Evolutionary conservation across 1,140 invertebrate genomes (phyloP), one percentile per base, ranked within the genome.

Genomic region (Holcopasites calliopsidis): DNA sequence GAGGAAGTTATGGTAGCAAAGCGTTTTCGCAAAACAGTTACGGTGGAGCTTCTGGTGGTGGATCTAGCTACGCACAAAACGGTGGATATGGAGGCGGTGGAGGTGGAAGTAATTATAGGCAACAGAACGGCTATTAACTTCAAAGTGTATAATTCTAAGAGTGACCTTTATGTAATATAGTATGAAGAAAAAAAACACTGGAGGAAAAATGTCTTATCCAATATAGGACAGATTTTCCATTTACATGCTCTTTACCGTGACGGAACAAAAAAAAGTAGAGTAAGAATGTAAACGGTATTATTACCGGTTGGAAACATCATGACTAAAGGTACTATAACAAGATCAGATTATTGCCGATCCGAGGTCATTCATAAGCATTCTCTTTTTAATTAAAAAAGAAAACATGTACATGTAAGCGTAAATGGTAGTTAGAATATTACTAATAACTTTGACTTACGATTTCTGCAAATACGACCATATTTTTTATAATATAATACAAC

Each of bases 71-170:
- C 44, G 80, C 76, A 47, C 89, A 91, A 52, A 91, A 91, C 47
- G 89, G 84, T 52, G 76, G 80, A 52, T 86, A 86, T 40, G 83
- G 85, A 21, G 66, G 86, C 21, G 40, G 85, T 44, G 75, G 77
- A 10, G 83, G 83, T 31, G 73, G 88, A 38, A 79, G 84, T 58
- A 85, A 80, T 62, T 90, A 90, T 61, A 86, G 88, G 28, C 88
- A 88, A 79, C 88, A 89, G 84, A 91, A 91, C 68, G 88, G 88
- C 21, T 91, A 91, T 86, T 91, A 80, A 87, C 35, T 71, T 62
- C 10, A 35, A 71, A 50, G 49, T 35, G 3, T 61, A 33, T 31
- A 28, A 35, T 69, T 57, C 31, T 23, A 54, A 64, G 44, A 50
- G 13, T 28, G 57, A 54, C 33, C 66, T 42, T 52, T 61, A 54